Conservation (phyloP, 2,888 invertebrate species). For the Branchipolynoe longqiensis region DNA sequence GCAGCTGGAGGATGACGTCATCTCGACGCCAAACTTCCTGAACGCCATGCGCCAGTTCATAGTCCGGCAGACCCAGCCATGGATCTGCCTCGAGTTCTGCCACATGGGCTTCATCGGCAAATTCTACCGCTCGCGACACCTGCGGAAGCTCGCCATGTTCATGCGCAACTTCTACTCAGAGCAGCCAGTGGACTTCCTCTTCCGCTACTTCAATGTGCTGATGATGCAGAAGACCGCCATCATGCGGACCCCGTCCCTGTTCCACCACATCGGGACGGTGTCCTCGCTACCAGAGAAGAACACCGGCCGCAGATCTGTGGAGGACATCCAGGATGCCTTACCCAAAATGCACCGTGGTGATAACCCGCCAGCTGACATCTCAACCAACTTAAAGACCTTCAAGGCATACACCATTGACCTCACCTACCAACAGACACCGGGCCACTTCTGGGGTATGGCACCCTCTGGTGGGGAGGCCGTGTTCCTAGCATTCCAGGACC, state of each 20-base stretch:
- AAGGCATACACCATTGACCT: conserved; percentile 77
- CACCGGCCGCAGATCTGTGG: conserved; percentile 61
- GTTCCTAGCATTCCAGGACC: conserved; percentile 76
- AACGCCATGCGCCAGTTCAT: conserved; percentile 77
- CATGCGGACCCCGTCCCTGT: conserved; percentile 51
- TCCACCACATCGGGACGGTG: conserved; percentile 49
- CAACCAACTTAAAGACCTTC: conserved; percentile 77
- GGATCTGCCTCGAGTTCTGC: conserved; percentile 52
- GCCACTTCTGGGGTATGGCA: conserved; percentile 81
- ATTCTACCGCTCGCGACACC: conserved; percentile 25
- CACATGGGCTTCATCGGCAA: conserved; percentile 58
- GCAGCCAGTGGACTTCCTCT: conserved; percentile 57
- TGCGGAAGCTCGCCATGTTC: conserved; percentile 44
- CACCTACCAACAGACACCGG: conserved; percentile 78
- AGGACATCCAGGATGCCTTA: conserved; percentile 71
- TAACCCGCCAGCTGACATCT: conserved; percentile 80
- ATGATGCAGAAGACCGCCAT: conserved; percentile 53
- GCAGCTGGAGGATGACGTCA: conserved; percentile 81
- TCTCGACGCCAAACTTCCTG: conserved; percentile 76
- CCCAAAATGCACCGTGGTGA: conserved; percentile 72
- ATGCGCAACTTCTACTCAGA: conserved; percentile 50
- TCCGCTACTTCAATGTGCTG: conserved; percentile 51
- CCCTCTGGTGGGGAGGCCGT: conserved; percentile 76
- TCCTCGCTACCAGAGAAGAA: conserved; percentile 54
- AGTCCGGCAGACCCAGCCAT: conserved; percentile 56